Base-by-base conservation (phyloP, 2,113 vertebrate species). In the Anser cygnoides region DNA sequence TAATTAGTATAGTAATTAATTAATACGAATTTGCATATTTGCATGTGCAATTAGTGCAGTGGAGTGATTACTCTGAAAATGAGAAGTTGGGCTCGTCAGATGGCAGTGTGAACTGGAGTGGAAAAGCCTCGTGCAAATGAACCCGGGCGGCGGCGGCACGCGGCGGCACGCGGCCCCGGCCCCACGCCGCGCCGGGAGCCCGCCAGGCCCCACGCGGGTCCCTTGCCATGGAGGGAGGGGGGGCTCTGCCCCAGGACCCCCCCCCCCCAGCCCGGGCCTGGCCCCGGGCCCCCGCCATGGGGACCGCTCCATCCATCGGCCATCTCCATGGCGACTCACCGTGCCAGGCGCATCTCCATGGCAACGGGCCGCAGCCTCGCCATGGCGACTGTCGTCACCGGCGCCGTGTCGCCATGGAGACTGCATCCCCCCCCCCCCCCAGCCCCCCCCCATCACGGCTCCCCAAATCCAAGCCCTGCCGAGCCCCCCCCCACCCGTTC, bases 1-100 rank as follows among this genome's bases (percentile, higher is more conserved):
- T 99, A 99, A 99, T 99, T 99, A 99, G 99, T 99, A 99, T 99
- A 99, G 99, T 99, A 99, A 99, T 99, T 99, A 99, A 99, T 99
- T 99, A 99, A 99, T 99, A 99, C 98, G 97, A 99, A 99, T 99
- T 99, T 99, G 99, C 99, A 99, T 99, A 99, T 99, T 99, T 99
- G 99, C 99, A 99, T 99, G 99, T 99, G 99, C 99, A 99, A 99
- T 99, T 99, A 99, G 99, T 98, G 98, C 98, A 98, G 98, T 98
- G 98, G 98, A 99, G 99, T 99, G 98, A 98, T 98, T 98, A 98
- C 98, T 98, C 98, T 98, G 98, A 99, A 99, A 98, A 99, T 99
- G 99, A 99, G 98, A 98, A 98, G 98, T 98, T 98, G 97, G 98
- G 98, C 97, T 98, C 98, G 98, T 98, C 98, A 98, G 98, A 98